Evolutionary conservation across 2,888 invertebrate genomes (phyloP).

Genomic region (Ramazzottius varieornatus): DNA sequence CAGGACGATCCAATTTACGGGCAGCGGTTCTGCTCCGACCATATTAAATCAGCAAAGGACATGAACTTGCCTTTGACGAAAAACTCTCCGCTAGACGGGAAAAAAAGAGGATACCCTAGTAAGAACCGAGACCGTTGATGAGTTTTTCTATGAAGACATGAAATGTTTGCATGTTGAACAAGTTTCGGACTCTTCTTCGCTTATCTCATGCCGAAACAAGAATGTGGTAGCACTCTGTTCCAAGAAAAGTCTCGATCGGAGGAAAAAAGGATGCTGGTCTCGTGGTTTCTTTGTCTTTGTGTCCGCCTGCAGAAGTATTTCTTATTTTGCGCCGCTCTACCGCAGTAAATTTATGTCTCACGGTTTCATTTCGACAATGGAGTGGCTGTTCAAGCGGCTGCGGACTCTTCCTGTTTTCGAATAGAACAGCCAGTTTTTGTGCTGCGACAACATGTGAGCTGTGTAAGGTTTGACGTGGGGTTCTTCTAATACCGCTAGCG

Average conservation of each 20-base stretch:
- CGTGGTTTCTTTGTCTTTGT: neutral
- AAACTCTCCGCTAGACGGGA: too few species aligned
- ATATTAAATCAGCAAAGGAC: too few species aligned
- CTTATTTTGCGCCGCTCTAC: neutral
- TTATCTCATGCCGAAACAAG: too few species aligned
- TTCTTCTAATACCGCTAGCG: neutral
- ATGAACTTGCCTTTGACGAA: too few species aligned
- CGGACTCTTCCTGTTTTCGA: neutral
- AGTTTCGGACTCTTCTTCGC: neutral
- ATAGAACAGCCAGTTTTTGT: neutral
- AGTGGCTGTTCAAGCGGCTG: constrained; percentile 1
- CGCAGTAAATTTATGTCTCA: neutral
- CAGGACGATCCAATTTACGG: too few species aligned
- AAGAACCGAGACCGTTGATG: too few species aligned
- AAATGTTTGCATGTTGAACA: too few species aligned
- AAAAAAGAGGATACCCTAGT: too few species aligned
- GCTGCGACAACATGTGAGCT: neutral
- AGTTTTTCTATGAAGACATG: too few species aligned
- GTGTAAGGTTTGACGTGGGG: neutral
- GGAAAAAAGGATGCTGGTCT: neutral
- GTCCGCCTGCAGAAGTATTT: neutral
- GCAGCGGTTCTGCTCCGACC: too few species aligned
- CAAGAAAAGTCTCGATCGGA: neutral
- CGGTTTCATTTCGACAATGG: neutral
- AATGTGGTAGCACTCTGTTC: neutral